Evolutionary conservation across 2,888 invertebrate genomes (phyloP), one percentile per base, ranked within the genome.

Genomic region (Amaurobius ferox): DNA sequence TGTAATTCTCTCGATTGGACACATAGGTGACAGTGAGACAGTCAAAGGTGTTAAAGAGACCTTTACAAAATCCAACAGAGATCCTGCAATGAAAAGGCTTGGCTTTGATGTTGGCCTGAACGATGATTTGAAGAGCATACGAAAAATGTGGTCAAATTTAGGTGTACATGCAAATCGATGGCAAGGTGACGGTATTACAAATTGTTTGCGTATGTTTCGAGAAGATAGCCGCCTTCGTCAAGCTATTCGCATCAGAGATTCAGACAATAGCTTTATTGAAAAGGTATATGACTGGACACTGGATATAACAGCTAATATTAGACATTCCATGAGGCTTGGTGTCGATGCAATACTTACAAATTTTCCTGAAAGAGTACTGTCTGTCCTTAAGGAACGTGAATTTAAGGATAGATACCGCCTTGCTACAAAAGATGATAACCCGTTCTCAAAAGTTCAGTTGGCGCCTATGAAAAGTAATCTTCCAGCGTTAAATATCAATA

Each of bases 251-350:
- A 85, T 87, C 0, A 72, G 89, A 32, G 88, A 89, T 70, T 48
- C 81, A 7, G 79, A 67, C 1, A 44, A 79, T 13, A 86, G 85
- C 16, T 88, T 78, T 23, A 81, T 89, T 11, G 88, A 88, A n/a
- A 89, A 89, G 72, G 89, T 88, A 3, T 89, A 89, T 32, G 88
- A 89, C 32, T 89, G 89, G 89, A 89, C 89, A 13, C 70, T 89
- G n/a, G 89, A 89, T 44, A 77, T 88, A n/a, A 88, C 88, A n/a
- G 44, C 74, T 7, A 55, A 70, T 19, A 86, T 86, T 29, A 61
- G 86, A 39, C 39, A 55, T 13, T 79, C 86, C 16, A 28, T 86
- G 2, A 48, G 87, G 26, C 3, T 66, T 29, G 89, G 88, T 30
- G 86, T 89, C 1, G 89, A 89, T 79, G 89, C 81, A 2, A 77